These are phyloP conservation scores for Anser brachyrhynchus DNA, from an alignment of 2,113 vertebrate genomes.

Conservation along the genomic window DNA sequence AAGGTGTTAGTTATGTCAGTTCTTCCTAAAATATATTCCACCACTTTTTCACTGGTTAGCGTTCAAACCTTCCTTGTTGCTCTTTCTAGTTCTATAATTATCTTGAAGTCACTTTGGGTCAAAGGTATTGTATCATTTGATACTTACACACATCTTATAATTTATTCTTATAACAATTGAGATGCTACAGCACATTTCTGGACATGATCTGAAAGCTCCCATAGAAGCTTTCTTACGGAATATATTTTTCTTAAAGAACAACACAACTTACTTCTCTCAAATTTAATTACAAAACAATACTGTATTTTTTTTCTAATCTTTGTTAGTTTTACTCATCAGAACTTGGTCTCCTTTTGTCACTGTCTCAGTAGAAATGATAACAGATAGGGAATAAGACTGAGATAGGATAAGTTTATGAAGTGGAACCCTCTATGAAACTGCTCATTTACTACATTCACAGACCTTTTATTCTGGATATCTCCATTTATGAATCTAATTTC, in stretches of 20 bases:
- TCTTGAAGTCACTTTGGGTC: not conserved
- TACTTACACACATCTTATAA: not conserved
- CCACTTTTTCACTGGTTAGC: not conserved
- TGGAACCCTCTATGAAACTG: not conserved
- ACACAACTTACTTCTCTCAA: not conserved
- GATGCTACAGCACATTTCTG: not conserved
- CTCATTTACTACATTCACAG: not conserved
- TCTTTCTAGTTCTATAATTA: not conserved
- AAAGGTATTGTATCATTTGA: not conserved
- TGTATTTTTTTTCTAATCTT: fast-evolving
- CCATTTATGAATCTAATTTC: not conserved
- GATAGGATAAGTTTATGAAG: not conserved
- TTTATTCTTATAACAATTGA: not conserved
- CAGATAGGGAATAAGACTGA: not conserved
- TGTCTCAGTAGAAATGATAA: not conserved
- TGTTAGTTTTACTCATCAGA: not conserved
- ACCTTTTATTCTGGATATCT: not conserved
- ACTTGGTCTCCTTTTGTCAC: not conserved
- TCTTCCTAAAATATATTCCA: not conserved
- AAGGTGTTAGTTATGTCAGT: not conserved
- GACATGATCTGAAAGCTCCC: not conserved
- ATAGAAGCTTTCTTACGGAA: not conserved
- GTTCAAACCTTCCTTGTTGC: not conserved
- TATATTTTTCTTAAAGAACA: not conserved
- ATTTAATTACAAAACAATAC: not conserved